These are phyloP conservation scores for Drosophila pseudotakahashii DNA, from an alignment of 2,888 invertebrate species.

Conservation along the genomic window DNA sequence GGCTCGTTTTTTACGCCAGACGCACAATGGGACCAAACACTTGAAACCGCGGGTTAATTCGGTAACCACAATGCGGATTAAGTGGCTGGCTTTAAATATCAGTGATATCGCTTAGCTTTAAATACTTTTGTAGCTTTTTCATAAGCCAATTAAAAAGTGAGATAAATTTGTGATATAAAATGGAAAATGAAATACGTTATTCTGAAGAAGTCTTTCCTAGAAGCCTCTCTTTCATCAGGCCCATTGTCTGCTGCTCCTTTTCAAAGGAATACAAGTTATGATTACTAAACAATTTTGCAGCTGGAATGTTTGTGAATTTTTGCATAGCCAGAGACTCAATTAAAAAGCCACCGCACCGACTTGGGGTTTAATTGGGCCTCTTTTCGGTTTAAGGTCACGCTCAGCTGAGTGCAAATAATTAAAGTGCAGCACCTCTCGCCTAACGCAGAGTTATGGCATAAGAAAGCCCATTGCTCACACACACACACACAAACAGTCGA, in stretches of 20 bases:
- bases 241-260: conserved; percentile 12
- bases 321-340: conserved; percentile 22
- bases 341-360: conserved; percentile 15
- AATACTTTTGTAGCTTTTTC: background rate
- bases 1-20: conserved; percentile 57
- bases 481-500: background rate
- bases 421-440: conserved; percentile 35
- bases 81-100: conserved; percentile 14
- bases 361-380: conserved; percentile 12
- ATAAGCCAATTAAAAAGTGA: background rate
- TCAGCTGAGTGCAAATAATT: conserved; percentile 46
- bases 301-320: conserved; percentile 37
- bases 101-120: background rate
- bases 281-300: conserved; percentile 52
- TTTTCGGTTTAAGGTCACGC: conserved; percentile 24
- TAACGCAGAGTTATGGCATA: conserved; percentile 44
- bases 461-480: conserved; percentile 26
- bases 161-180: no score
- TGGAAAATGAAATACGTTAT: no score
- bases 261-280: conserved; percentile 23
- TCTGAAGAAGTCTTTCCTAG: no score
- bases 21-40: conserved; percentile 52
- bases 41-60: conserved; percentile 33
- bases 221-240: no score
- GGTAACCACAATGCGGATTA: conserved; percentile 25